phyloP scores from a whole-genome alignment of 2,113 vertebrate species.

The Cromileptes altivelis region DNA sequence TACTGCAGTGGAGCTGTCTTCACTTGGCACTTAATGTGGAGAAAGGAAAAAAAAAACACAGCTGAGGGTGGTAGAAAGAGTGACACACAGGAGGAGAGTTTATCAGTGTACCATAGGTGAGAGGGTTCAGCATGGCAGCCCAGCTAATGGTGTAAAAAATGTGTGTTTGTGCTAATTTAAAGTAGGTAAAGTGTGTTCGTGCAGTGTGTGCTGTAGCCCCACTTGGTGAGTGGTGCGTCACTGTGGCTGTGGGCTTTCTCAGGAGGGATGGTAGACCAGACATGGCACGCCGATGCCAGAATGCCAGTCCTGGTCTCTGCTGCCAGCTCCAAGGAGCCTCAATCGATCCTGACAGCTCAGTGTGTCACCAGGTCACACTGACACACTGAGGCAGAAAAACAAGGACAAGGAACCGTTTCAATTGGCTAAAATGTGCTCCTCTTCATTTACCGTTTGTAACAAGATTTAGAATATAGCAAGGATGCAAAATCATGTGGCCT shows the following conservation, averaged over 20 bases:
- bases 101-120: conserved; percentile 24
- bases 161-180: conserved; percentile 5
- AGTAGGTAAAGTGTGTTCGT: not conserved
- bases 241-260: conserved; percentile 34
- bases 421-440: not conserved
- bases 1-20: conserved; percentile 67
- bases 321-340: conserved; percentile 53
- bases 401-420: conserved; percentile 25
- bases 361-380: conserved; percentile 68
- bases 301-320: conserved; percentile 53
- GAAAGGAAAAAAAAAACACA: conserved; percentile 22
- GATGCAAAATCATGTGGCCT: not conserved
- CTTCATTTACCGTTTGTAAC: not conserved
- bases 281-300: conserved; percentile 42
- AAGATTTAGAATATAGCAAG: not conserved
- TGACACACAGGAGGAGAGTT: conserved; percentile 37
- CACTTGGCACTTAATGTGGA: conserved; percentile 47
- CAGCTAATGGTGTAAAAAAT: not conserved
- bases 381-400: conserved; percentile 32
- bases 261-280: conserved; percentile 43
- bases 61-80: conserved; percentile 27
- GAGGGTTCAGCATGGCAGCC: conserved; percentile 16
- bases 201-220: conserved; percentile 11
- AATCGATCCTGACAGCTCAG: conserved; percentile 71
- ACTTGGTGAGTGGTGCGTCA: conserved; percentile 31